These are phyloP conservation scores for Paracentrotus lividus DNA, from an alignment of 53 echinoderm and acorn worm genomes.

Conservation along the genomic window DNA sequence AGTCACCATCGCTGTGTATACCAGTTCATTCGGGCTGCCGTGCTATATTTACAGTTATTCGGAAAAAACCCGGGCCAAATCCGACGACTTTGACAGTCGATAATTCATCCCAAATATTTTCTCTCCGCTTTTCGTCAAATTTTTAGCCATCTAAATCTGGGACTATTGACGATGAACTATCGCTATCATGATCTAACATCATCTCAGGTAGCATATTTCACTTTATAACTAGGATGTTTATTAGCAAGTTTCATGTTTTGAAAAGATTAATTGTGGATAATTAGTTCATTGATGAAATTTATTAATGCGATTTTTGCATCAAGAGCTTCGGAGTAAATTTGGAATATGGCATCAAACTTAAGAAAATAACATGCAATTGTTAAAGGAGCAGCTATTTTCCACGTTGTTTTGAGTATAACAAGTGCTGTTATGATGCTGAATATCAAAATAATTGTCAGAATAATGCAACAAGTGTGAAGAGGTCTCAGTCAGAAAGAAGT, in stretches of 20 bases:
- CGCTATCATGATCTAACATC: not conserved
- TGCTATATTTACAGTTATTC: not conserved
- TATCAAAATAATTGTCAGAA: not conserved
- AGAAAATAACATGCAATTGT: no score
- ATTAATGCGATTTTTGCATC: no score
- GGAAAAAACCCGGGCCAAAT: not conserved
- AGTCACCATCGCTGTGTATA: not conserved
- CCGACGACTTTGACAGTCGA: conserved; percentile 34
- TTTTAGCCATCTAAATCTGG: not conserved
- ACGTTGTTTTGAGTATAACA: no score
- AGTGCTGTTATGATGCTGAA: not conserved
- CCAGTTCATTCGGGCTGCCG: not conserved
- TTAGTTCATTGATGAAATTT: no score
- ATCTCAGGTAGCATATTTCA: not conserved
- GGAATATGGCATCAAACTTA: no score
- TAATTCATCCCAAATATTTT: conserved; percentile 46
- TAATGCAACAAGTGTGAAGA: not conserved
- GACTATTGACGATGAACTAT: not conserved
- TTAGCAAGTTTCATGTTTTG: no score
- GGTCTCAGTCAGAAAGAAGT: not conserved
- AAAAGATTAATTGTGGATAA: no score
- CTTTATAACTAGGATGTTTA: no score
- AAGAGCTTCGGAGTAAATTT: no score
- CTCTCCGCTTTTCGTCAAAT: conserved; percentile 17
- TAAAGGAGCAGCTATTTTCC: no score